phyloP scores from a whole-genome alignment of 2,113 vertebrate genomes.

The Sylvilagus bachmani region DNA sequence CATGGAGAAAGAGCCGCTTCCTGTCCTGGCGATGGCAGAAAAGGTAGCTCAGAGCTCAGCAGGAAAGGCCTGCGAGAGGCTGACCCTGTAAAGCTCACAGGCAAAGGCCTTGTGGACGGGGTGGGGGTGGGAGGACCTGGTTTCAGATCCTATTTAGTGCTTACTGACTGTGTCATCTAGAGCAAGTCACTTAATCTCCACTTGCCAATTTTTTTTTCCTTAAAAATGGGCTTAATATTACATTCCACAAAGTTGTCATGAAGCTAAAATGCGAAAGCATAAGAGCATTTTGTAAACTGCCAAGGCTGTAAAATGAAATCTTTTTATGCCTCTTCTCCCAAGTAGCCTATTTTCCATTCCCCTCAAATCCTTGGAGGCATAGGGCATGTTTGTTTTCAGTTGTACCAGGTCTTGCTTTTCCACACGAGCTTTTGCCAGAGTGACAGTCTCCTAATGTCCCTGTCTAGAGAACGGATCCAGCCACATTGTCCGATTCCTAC shows the following conservation, averaged over 20 bases:
- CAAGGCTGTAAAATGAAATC: not conserved
- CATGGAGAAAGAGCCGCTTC: not conserved
- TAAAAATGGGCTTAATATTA: not conserved
- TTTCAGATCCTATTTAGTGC: not conserved
- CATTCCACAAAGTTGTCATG: not conserved
- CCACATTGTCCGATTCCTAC: not conserved
- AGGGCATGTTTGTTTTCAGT: not conserved
- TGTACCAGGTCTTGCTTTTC: conserved; percentile 11
- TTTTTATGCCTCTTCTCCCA: not conserved
- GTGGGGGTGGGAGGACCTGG: not conserved
- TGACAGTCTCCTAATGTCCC: not conserved
- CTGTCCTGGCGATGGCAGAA: not conserved
- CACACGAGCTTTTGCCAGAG: conserved; percentile 18
- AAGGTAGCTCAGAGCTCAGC: not conserved
- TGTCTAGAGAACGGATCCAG: not conserved
- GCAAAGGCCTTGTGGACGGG: not conserved
- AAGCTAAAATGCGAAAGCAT: conserved; percentile 38
- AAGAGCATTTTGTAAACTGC: not conserved
- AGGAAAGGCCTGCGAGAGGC: not conserved
- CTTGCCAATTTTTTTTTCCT: conserved; percentile 32
- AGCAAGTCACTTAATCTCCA: not conserved
- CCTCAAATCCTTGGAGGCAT: not conserved
- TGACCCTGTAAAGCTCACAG: fast-evolving
- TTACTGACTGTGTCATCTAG: not conserved
- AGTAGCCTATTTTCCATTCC: not conserved